A percentile compares a stretch with the other conserved stretches of the same genome.
Conservation (phyloP, 2,113 vertebrate species). For the Montifringilla adamsi region DNA sequence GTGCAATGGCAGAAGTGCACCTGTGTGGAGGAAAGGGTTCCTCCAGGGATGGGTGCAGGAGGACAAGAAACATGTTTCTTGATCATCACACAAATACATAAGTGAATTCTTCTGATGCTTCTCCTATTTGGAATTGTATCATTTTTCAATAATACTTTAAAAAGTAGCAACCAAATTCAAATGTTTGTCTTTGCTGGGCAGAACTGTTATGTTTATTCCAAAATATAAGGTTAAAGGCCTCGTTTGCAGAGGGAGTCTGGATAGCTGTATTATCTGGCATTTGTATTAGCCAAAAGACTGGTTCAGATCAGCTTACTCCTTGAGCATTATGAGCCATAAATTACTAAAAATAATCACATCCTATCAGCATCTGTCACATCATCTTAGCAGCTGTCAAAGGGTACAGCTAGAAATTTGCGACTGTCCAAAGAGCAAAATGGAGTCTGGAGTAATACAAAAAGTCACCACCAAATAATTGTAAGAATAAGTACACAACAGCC, state of each 20-base stretch:
- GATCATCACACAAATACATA: not conserved
- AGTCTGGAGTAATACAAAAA: not conserved
- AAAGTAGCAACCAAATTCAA: not conserved
- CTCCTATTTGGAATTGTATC: not conserved
- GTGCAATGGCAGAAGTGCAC: not conserved
- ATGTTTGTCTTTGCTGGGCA: not conserved
- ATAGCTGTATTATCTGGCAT: not conserved
- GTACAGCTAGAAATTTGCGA: not conserved
- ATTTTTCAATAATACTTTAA: not conserved
- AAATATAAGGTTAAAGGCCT: not conserved
- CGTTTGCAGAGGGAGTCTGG: not conserved
- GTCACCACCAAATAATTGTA: not conserved
- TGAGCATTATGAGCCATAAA: not conserved
- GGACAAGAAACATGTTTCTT: not conserved
- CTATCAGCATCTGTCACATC: not conserved
- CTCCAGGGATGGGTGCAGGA: not conserved
- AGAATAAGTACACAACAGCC: not conserved
- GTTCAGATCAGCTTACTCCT: not conserved
- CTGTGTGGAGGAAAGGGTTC: not conserved
- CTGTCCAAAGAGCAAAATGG: not conserved
- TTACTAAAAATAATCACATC: not conserved
- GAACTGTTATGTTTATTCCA: not conserved
- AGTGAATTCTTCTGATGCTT: not conserved
- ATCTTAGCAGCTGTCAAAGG: not conserved
- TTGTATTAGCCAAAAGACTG: not conserved